Evolutionary conservation across 2,113 vertebrate genomes (phyloP), one percentile per base, ranked within the genome.

Genomic region (Thalassarche chlororhynchos): DNA sequence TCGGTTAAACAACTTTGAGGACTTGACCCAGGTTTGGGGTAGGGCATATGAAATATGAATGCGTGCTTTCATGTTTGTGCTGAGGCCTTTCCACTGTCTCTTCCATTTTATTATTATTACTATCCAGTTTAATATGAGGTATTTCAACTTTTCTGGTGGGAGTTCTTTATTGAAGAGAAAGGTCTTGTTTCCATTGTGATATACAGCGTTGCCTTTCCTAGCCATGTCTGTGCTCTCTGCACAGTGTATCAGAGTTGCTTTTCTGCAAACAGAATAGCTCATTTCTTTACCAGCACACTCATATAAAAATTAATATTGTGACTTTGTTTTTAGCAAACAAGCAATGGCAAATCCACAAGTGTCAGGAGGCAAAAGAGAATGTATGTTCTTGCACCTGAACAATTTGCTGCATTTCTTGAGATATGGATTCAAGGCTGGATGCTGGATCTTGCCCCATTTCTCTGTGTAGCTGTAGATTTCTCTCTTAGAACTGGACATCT

Each of bases 101-200:
- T 96, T 78, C 71, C 44, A 24, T 93, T 95, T 89, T 87, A 46
- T 93, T 89, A 46, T 94, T 90, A 86, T 84, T 87, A 36, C 25
- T 61, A 69, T 54, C 49, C 51, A 90, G 65, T 94, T 95, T 84
- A 94, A 55, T 32, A 68, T 32, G 25, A 90, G 20, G 25, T 82
- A 62, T 92, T 96, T 80, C 26, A 76, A 26, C 70, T 38, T 66
- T 72, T 94, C 20, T 93, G 24, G 32, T 94, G 80, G 34, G 68
- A 96, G 10, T 74, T 90, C 51, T 69, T 84, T 93, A 31, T 47
- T 90, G 94, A 93, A 95, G 46, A 94, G 38, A 79, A 76, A 68
- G 28, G 3, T 81, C 44, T 91, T 34, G 14, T 93, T 83, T 95
- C 77, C 38, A 31, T 17, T 82, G 29, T 57, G 62, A 47, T 60